Percentiles rank a stretch among this genome's conserved stretches.
phyloP scores from a whole-genome alignment of 2,888 invertebrate species.

The Philaethria dido region DNA sequence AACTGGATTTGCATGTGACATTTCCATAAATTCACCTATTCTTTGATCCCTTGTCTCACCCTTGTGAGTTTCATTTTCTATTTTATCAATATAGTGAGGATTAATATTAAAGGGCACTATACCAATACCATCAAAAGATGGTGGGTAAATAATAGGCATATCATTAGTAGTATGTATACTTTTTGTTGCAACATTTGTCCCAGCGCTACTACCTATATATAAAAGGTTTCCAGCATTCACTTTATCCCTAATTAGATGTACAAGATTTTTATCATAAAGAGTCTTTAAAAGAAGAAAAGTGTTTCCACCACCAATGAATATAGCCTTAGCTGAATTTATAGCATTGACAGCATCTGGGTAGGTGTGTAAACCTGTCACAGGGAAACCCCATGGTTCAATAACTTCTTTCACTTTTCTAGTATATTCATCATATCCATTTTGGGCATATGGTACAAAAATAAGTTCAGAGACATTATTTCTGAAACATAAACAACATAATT shows the following conservation, averaged over 20 bases:
- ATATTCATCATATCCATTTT: constrained; percentile 86
- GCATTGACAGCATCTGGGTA: constrained; percentile 81
- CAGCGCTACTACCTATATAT: constrained; percentile 92
- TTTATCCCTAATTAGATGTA: constrained; percentile 85
- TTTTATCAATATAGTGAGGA: constrained; percentile 90
- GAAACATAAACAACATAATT: constrained; percentile 51
- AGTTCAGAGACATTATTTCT: constrained; percentile 86
- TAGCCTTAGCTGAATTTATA: constrained; percentile 85
- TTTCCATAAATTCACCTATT: constrained; percentile 87
- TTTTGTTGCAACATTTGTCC: constrained; percentile 91
- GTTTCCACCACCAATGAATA: constrained; percentile 92
- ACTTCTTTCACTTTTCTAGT: constrained; percentile 83
- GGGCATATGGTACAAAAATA: constrained; percentile 90
- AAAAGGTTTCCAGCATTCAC: constrained; percentile 86
- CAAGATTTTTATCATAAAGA: constrained; percentile 87
- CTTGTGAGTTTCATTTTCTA: constrained; percentile 86
- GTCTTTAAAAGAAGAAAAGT: constrained; percentile 89
- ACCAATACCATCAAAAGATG: constrained; percentile 87
- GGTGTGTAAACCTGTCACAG: constrained; percentile 87
- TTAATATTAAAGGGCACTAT: constrained; percentile 93
- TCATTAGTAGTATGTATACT: constrained; percentile 94
- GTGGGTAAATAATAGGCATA: constrained; percentile 93
- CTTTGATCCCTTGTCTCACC: constrained; percentile 92
- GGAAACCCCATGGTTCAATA: constrained; percentile 86
- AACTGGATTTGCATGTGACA: constrained; percentile 84